Evolutionary conservation across 2,797 vertebrate species (phyloP), one percentile per base, ranked within the genome.

Genomic region (Sebastolobus altivelis): DNA sequence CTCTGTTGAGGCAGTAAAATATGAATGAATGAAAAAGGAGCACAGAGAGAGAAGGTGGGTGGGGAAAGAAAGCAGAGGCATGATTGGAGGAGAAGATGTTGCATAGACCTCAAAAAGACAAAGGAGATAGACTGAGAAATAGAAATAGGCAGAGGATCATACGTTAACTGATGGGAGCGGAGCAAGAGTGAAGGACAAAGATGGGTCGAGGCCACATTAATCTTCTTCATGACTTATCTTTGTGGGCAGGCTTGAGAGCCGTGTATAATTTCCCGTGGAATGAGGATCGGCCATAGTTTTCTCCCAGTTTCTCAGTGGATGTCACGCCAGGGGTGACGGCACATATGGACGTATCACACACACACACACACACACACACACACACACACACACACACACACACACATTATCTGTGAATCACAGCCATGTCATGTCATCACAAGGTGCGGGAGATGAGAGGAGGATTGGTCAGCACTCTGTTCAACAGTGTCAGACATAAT

Each of bases 21-120:
- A 92, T 93, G 93, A 94, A 92, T 93, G 90, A 92, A 92, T 88
- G 84, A 91, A 84, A 84, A 85, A 75, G 84, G 69, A 80, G 79
- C 33, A 27, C 72, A n/a, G 71, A 33, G 79, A 75, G 73, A n/a
- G 49, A 54, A 54, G 20, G 87, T 93, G 91, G 92, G 92, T 78
- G 93, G 87, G 87, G 84, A 80, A n/a, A 62, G 73, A 87, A 87
- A 79, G 66, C 75, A 54, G 78, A 65, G 33, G 16, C 31, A 0
- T 59, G 88, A 91, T 93, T 92, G 91, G 91, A 79, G 81, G 85
- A 91, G 83, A 72, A 74, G 87, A 72, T 73, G 74, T 85, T 83
- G 72, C 84, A 75, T 52, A 56, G 82, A 78, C 65, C 66, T 72
- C 54, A 49, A 55, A 85, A 71, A 89, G 83, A 90, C 88, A 90